phyloP scores from a whole-genome alignment of 2,888 invertebrate species.

The Ephialtes manifestator region DNA sequence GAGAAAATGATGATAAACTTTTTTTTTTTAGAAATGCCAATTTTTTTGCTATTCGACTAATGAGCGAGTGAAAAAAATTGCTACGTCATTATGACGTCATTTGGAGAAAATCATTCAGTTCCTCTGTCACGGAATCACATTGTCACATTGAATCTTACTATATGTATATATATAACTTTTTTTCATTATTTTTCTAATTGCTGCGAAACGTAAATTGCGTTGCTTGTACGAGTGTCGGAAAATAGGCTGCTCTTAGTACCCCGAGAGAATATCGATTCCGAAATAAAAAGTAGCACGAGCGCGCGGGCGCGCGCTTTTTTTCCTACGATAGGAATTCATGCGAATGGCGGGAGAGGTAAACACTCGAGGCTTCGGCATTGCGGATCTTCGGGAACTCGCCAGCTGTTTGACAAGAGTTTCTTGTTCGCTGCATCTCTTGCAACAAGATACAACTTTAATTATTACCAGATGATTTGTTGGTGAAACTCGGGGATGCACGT shows the following conservation, averaged over 20 bases:
- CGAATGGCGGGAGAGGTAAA: slow-evolving; percentile 55
- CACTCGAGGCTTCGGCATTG: slow-evolving; percentile 48
- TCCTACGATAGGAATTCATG: slow-evolving; percentile 51
- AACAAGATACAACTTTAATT: slow-evolving; percentile 9
- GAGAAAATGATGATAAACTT: neutral
- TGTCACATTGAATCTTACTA: neutral
- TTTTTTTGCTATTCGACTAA: neutral
- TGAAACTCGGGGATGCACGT: neutral
- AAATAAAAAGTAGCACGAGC: slow-evolving; percentile 66
- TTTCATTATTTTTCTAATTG: neutral
- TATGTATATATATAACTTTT: no score
- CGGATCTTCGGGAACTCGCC: slow-evolving; percentile 18
- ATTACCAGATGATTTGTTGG: slow-evolving; percentile 6
- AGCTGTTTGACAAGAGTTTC: slow-evolving; percentile 27
- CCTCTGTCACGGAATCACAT: neutral
- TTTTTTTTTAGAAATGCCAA: neutral
- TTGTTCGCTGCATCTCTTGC: slow-evolving; percentile 2
- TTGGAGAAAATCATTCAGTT: neutral
- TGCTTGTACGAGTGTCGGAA: slow-evolving; percentile 13
- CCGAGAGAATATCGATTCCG: slow-evolving; percentile 56
- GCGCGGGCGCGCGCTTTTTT: slow-evolving; percentile 52
- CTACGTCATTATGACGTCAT: slow-evolving; percentile 1
- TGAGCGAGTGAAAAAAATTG: neutral
- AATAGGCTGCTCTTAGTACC: slow-evolving; percentile 16
- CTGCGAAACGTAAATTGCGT: slow-evolving; percentile 9